Evolutionary conservation across 2,113 vertebrate genomes (phyloP), one percentile per base, ranked within the genome.

Genomic region (Excalfactoria chinensis): DNA sequence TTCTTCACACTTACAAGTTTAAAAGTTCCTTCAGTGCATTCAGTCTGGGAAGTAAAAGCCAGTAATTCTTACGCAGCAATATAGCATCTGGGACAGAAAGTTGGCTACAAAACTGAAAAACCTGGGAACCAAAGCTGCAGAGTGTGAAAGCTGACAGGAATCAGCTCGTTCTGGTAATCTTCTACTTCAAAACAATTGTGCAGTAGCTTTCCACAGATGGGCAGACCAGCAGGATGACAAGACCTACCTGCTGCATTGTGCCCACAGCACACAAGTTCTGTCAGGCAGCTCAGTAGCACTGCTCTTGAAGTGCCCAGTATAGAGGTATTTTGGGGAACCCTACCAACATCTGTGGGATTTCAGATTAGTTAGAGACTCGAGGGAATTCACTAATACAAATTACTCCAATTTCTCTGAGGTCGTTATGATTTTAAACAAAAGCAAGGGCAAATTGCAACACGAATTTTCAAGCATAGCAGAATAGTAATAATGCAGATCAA

Each of bases 391-490:
- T 28, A 71, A 53, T 55, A 84, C 37, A 85, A 79, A 70, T 55
- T 20, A 58, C 77, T 67, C 55, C 5, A 26, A 25, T 70, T 88
- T 90, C 86, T 90, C 81, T 32, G 26, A 88, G 64, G 44, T 67
- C 41, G 41, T 66, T 84, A 53, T 35, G 62, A 62, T 35, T 48
- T 41, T 64, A 77, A 84, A 37, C 32, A 32, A 63, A 84, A 40
- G 9, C 41, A 68, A 72, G 25, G 58, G 21, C 43, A 93, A 74
- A 48, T 9, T 13, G 53, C 26, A 88, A 12, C 58, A 74, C 51
- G 83, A 78, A 71, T 90, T 94, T 86, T 81, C 48, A 69, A 90
- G 68, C 74, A 82, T 84, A 79, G n/a, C 2, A 63, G 60, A 37
- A 40, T 28, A 63, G 40, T 46, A 74, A 69, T 53, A 14, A 16